phyloP scores from a whole-genome alignment of 2,888 invertebrate species.

The Trypoxylon attenuatum region DNA sequence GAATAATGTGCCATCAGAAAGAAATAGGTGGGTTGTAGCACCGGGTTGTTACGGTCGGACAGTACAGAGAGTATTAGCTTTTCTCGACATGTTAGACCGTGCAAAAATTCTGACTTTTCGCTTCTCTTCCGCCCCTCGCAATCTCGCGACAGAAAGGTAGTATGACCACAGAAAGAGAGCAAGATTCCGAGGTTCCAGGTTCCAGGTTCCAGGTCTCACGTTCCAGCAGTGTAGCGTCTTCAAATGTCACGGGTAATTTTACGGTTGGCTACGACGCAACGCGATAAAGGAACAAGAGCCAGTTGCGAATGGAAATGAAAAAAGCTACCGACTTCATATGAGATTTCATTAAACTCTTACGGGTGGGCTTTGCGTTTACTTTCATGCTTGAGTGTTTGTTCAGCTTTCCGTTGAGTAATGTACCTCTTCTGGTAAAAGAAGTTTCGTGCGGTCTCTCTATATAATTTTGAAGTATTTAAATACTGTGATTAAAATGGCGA shows the following conservation, averaged over 20 bases:
- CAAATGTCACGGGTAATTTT: slow-evolving; percentile 52
- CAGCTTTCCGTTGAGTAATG: too few relatives aligned
- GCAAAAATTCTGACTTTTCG: slow-evolving; percentile 18
- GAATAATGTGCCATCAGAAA: background rate
- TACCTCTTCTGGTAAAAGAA: too few relatives aligned
- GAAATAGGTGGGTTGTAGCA: background rate
- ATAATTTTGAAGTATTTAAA: too few relatives aligned
- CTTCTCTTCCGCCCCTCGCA: slow-evolving; percentile 4
- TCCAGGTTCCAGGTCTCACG: slow-evolving; percentile 21
- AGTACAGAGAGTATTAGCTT: slow-evolving; percentile 17
- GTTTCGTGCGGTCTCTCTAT: too few relatives aligned
- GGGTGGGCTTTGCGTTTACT: background rate
- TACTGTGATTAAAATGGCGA: too few relatives aligned
- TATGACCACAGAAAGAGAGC: too few relatives aligned
- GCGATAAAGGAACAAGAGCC: slow-evolving; percentile 22
- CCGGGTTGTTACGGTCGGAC: slow-evolving; percentile 10
- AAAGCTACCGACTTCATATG: slow-evolving; percentile 16
- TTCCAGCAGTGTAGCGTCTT: slow-evolving; percentile 32
- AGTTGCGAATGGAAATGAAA: slow-evolving; percentile 24
- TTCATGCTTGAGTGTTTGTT: slow-evolving; percentile 11
- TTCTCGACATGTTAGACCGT: slow-evolving; percentile 14
- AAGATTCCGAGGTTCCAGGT: too few relatives aligned
- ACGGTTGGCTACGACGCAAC: slow-evolving; percentile 47
- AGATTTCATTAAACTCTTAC: slow-evolving; percentile 37
- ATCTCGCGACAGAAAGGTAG: slow-evolving; percentile 6